Base-by-base conservation (phyloP, 2,797 vertebrate species). In the Pristis pectinata region DNA sequence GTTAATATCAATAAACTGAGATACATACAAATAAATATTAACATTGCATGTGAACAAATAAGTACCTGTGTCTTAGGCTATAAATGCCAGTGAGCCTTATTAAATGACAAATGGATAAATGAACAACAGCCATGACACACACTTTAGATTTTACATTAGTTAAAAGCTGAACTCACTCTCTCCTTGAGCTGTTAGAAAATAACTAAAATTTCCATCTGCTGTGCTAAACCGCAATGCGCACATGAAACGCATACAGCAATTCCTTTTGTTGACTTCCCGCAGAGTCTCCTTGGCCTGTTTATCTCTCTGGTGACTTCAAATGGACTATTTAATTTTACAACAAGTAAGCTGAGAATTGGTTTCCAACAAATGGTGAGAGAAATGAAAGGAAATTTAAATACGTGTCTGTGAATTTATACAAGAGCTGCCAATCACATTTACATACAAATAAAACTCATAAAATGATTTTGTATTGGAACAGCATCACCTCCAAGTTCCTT, bases 91-190 rank as follows among this genome's bases (percentile, higher is more conserved):
- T 6, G 15, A 27, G 44, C 22, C 49, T 53, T 85, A 53, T 85
- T 85, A 30, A 85, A 30, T 8, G 27, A 53, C 49, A 85, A 85
- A 56, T 30, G 3, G 49, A 30, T 53, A 85, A 83, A 22, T 82
- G 79, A 24, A 22, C 37, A 41, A 41, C 80, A 83, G 80, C 44
- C 44, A 49, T 53, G 80, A 53, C 4, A 53, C 4, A 53, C 80
- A 82, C 19, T 83, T 83, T 83, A n/a, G 37, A 10, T 83, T 53
- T 83, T 53, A 49, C 44, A 83, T 8, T 24, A 27, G 80, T 1
- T 83, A 83, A 83, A 79, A 83, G 19, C 80, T 83, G 80, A 83
- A 83, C 80, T 49, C 7, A 24, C 70, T 83, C 44, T 82, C 79
- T 2, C 6, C 44, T 49, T 53, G 80, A 10, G 80, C 22, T 24